These are phyloP conservation scores for Lamproptera curius DNA, from an alignment of 2,888 invertebrate genomes.

Conservation along the genomic window DNA sequence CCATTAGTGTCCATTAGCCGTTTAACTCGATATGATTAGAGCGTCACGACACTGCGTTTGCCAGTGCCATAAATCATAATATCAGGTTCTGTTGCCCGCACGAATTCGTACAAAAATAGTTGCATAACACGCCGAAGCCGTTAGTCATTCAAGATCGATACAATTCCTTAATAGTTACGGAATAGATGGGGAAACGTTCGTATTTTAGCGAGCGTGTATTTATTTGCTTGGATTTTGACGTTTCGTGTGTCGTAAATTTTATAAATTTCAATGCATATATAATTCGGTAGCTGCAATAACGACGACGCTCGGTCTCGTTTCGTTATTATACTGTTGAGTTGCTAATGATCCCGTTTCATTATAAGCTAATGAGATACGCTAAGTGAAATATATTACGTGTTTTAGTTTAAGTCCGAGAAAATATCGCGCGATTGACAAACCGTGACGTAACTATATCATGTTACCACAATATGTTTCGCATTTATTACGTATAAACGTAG, in stretches of 20 bases:
- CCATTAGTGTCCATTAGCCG: conserved; percentile 74
- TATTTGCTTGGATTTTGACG: too few relatives aligned
- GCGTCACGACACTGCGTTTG: conserved; percentile 58
- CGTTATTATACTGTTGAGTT: too few relatives aligned
- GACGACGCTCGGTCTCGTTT: background rate
- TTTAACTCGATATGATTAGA: conserved; percentile 73
- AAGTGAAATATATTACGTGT: too few relatives aligned
- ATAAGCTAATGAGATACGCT: too few relatives aligned
- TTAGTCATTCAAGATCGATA: conserved; percentile 19
- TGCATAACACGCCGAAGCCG: conserved; percentile 37
- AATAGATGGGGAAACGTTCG: conserved; percentile 12
- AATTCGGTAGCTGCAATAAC: conserved; percentile 7
- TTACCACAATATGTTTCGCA: too few relatives aligned
- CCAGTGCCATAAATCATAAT: conserved; percentile 63
- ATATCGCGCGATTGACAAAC: too few relatives aligned
- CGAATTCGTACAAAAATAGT: conserved; percentile 44
- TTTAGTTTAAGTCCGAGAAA: too few relatives aligned
- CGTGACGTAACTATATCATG: too few relatives aligned
- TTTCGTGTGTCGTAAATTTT: conserved; percentile 8
- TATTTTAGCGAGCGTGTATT: conserved; percentile 10
- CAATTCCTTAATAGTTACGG: conserved; percentile 14
- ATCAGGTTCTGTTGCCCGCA: conserved; percentile 39
- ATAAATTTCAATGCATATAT: background rate
- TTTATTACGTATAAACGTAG: too few relatives aligned
- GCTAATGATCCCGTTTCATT: too few relatives aligned